Base-by-base conservation (phyloP, 2,113 vertebrate species). In the Anhinga rufa region DNA sequence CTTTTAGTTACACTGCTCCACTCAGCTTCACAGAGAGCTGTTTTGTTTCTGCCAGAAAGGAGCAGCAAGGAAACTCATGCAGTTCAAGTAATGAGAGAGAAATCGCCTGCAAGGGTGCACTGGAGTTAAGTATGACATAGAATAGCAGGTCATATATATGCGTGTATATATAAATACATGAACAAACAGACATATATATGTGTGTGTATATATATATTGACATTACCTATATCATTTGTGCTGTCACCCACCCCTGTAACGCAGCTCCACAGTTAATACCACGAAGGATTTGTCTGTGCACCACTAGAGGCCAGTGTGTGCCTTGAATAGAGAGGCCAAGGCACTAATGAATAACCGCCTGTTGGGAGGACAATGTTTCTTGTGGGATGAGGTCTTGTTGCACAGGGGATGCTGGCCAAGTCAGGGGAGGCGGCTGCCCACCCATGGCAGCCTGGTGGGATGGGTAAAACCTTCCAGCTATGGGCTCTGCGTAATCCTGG, bases 281-380 rank as follows among this genome's bases (percentile, higher is more conserved):
- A 14, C 57, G 3, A 13, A 65, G 80, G 54, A 20, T 78, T 88
- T 49, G 52, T 6, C 62, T 81, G 28, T 28, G 55, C 78, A 55
- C 97, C 97, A 34, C 97, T 97, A 97, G 97, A 96, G 97, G 96
- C 93, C 97, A 97, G 86, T 96, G 91, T 91, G 89, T 46, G 11
- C 96, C 93, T 88, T 64, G 75, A 82, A 46, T 82, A 84, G 44
- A 18, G 79, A 25, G 49, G 13, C 55, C 48, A 9, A 24, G 0
- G 21, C 46, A 1, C 42, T 58, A 51, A 55, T 80, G n/a, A 58
- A 48, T 22, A 40, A 19, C 38, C 1, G 4, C 57, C 14, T 46
- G 12, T 6, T 7, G 46, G 13, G 75, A 44, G 62, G 15, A 9
- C 21, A 5, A 4, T 1, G 36, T 44, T 75, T 42, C 25, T 36